These are phyloP conservation scores for Nemurella pictetii DNA, from an alignment of 2,888 invertebrate genomes.

Conservation along the genomic window DNA sequence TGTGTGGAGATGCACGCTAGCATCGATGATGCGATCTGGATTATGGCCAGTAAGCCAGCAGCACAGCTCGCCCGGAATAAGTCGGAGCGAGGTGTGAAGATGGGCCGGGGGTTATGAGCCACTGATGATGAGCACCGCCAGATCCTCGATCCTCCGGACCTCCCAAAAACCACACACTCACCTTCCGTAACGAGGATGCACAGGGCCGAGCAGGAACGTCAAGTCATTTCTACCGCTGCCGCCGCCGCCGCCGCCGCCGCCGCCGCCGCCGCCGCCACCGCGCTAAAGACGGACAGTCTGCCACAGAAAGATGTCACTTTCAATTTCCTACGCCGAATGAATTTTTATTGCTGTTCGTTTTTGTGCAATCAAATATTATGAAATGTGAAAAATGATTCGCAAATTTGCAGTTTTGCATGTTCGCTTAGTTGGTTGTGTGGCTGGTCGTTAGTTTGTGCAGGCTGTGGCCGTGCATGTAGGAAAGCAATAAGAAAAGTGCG, in stretches of 20 bases:
- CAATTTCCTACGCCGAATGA: neutral
- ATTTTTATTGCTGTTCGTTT: neutral
- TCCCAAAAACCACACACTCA: conserved; percentile 37
- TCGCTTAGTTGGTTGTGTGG: neutral
- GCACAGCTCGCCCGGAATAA: neutral
- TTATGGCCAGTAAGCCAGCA: neutral
- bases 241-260: too few species aligned
- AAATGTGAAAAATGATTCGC: neutral
- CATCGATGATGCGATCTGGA: neutral
- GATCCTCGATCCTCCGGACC: too few species aligned
- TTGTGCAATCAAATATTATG: neutral
- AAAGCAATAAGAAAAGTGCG: neutral
- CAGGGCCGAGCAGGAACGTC: neutral
- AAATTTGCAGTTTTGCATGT: neutral
- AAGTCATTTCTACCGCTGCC: neutral
- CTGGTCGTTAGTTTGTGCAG: neutral
- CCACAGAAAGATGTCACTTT: neutral
- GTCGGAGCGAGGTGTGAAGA: neutral
- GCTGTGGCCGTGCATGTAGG: neutral
- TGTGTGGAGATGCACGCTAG: neutral
- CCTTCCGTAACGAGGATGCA: conserved; percentile 35
- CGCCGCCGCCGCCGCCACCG: too few species aligned
- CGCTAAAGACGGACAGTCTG: neutral
- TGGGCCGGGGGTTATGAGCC: conserved; percentile 1
- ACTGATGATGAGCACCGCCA: neutral